Conservation (phyloP, 2,113 vertebrate genomes). For the Dolichallabes microphthalmus region DNA sequence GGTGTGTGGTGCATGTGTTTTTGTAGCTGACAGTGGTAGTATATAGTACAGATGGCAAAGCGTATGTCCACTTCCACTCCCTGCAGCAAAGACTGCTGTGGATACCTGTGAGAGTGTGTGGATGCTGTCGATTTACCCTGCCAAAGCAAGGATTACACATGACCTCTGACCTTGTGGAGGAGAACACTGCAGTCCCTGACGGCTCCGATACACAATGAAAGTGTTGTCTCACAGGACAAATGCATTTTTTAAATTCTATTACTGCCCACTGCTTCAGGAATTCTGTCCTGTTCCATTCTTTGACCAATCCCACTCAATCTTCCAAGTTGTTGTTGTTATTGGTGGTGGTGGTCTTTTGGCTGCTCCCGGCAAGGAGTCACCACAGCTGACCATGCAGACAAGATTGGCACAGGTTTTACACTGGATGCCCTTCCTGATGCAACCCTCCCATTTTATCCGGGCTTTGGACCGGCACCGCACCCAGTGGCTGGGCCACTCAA, state of each 20-base stretch:
- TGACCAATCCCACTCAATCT: not conserved
- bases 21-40: not conserved
- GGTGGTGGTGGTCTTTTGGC: no score
- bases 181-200: conserved; percentile 14
- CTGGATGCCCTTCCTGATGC: no score
- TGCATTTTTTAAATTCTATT: not conserved
- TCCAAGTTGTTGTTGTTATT: no score
- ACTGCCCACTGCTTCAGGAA: not conserved
- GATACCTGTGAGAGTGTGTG: not conserved
- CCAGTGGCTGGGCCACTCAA: no score
- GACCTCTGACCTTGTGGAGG: conserved; percentile 21
- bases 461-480: no score
- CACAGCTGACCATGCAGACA: no score
- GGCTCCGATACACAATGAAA: not conserved
- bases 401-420: no score
- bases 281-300: not conserved
- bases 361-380: no score
- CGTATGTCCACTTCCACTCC: not conserved
- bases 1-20: conserved; percentile 3
- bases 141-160: conserved; percentile 19
- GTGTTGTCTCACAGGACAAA: not conserved
- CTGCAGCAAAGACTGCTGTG: conserved; percentile 20
- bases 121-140: not conserved
- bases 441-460: no score
- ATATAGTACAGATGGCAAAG: conserved; percentile 20